Evolutionary conservation across 1,140 invertebrate genomes (phyloP), one percentile per base, ranked within the genome.

Genomic region (Drosophila mayri): DNA sequence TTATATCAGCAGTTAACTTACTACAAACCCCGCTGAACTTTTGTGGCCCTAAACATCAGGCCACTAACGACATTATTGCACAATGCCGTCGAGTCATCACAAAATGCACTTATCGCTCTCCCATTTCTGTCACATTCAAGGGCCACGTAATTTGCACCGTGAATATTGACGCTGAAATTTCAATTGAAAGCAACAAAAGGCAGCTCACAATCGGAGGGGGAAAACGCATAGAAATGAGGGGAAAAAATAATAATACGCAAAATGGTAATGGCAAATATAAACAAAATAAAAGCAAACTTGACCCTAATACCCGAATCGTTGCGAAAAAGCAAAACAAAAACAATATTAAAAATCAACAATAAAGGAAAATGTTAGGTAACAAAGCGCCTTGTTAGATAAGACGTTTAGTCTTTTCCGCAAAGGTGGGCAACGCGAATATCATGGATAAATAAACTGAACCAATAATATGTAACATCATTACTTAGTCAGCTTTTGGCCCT

Each of bases 141-240:
- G 65, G 81, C 81, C 81, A 83, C 81, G 81, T 83, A 83, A 72
- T 80, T 84, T 80, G 76, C 81, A 84, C 74, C 70, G 81, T 84
- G 81, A 76, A 83, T 55, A n/a, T 65, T 79, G 80, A 76, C 75
- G 81, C 62, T 71, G 46, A 84, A 76, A 76, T 79, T 84, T 76
- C 55, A 84, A 84, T 76, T 80, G 81, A 84, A 83, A 75, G 50
- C 76, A 41, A 32, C 49, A 60, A 78, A 40, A 38, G 32, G 35
- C 46, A 43, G 67, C 30, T 40, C 38, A 28, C 58, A 44, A 30
- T 62, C 6, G 18, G 11, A 58, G 22, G 40, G 40, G n/a, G 37
- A 25, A 61, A 77, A 62, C 38, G 74, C 49, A 52, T 46, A 63
- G 54, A 73, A 78, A 60, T 43, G 55, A 43, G 61, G 46, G 66